Percentiles rank a stretch among this genome's conserved stretches.
Conservation (phyloP, 2,888 invertebrate species). For the Anorthoa munda region DNA sequence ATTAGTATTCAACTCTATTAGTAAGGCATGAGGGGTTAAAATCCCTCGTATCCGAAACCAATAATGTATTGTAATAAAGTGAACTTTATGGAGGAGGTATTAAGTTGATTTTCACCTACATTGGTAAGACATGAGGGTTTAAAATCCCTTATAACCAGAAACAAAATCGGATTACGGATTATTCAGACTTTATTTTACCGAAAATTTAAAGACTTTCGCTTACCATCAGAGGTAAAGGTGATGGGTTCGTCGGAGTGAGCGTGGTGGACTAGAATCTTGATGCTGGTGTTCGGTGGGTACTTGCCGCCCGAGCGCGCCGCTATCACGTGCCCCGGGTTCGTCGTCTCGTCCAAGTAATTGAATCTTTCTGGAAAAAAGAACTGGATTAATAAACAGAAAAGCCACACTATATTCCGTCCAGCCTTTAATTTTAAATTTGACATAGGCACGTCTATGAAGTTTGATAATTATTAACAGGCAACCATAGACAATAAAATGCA, state of each 20-base stretch:
- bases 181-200: too few species aligned
- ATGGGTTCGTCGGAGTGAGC: conserved; percentile 93
- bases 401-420: too few species aligned
- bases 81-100: background rate
- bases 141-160: too few species aligned
- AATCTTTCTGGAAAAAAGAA: conserved; percentile 92
- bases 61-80: background rate
- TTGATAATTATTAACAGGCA: too few species aligned
- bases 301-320: conserved; percentile 96
- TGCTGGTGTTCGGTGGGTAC: conserved; percentile 95
- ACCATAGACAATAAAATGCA: too few species aligned
- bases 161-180: too few species aligned
- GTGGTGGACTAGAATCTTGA: conserved; percentile 96
- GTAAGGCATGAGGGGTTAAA: too few species aligned
- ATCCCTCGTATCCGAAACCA: too few species aligned
- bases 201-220: conserved; percentile 64
- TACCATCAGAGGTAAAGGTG: conserved; percentile 98
- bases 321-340: conserved; percentile 97
- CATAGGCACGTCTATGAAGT: too few species aligned
- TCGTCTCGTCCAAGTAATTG: conserved; percentile 93
- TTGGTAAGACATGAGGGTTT: too few species aligned
- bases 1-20: background rate
- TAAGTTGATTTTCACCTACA: too few species aligned
- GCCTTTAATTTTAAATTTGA: too few species aligned
- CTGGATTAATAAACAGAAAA: background rate